These are phyloP conservation scores for Erpetoichthys calabaricus DNA, from an alignment of 2,797 vertebrate genomes.

Conservation along the genomic window DNA sequence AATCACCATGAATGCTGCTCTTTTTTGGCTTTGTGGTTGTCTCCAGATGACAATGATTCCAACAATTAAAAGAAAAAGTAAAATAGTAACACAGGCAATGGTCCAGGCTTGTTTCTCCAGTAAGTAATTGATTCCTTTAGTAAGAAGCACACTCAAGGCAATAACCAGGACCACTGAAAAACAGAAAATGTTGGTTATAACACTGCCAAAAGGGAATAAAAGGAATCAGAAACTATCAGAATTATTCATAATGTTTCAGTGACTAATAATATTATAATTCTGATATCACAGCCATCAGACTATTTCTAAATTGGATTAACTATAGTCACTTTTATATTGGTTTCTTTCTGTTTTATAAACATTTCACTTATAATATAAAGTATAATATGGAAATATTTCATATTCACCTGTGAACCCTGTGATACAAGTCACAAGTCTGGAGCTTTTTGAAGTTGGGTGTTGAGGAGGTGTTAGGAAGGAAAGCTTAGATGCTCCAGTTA, in stretches of 20 bases:
- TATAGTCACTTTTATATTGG: no score
- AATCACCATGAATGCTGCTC: constrained; percentile 69
- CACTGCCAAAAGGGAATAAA: no score
- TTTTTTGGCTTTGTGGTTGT: constrained; percentile 56
- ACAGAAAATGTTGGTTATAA: no score
- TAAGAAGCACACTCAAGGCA: constrained; percentile 37
- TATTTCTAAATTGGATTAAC: no score
- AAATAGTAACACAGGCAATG: constrained; percentile 36
- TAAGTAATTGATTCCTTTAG: constrained; percentile 37
- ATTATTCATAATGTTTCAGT: neutral
- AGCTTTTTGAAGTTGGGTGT: constrained; percentile 35
- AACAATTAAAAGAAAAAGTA: constrained; percentile 35
- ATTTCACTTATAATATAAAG: no score
- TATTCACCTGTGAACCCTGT: constrained; percentile 38
- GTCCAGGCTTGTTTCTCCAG: constrained; percentile 37
- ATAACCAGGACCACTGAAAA: constrained; percentile 40
- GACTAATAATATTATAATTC: no score
- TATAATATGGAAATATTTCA: no score
- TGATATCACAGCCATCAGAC: no score
- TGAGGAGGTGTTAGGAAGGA: constrained; percentile 32
- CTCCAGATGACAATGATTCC: constrained; percentile 50
- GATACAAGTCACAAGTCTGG: constrained; percentile 39
- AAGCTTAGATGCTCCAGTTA: constrained; percentile 19
- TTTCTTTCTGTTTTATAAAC: no score
- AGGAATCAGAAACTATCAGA: neutral